Evolutionary conservation across 2,113 vertebrate genomes (phyloP), one percentile per base, ranked within the genome.

Genomic region (Apaloderma vittatum): DNA sequence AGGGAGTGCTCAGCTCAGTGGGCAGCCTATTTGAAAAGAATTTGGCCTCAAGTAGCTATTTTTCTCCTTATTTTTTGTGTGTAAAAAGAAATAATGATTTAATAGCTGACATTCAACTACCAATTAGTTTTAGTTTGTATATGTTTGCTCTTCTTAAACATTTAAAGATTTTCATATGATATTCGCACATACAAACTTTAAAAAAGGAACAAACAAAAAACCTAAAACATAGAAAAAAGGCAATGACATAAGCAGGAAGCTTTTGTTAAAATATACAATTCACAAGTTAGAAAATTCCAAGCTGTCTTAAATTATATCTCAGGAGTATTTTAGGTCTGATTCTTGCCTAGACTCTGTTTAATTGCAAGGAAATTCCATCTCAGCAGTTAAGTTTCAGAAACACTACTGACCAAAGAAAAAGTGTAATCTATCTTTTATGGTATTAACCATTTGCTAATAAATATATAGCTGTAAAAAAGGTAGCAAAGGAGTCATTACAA

Each of bases 361-460:
- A 96, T 89, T 91, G 93, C 37, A 95, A 26, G 57, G 68, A 73
- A 89, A 97, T 26, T 85, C 62, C 75, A 54, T 15, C 76, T 90
- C 37, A 81, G 52, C 15, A 70, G 48, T 70, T 79, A 27, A 27
- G 37, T 68, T 96, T 83, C 86, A 75, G 62, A 96, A 96, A 77
- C 15, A 83, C 22, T 82, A 74, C 3, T 88, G 70, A 94, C 29
- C 51, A 87, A 92, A 93, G 51, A 59, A 67, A 55, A 96, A 94
- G 51, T 7, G 1, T 37, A 45, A 89, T 94, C 71, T 93, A 83
- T 94, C 46, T 93, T 94, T 74, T 77, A 63, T 88, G 68, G 79
- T 43, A 59, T 11, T 18, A 96, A 85, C 14, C 10, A 91, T 65
- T 90, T 93, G 84, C 27, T 79, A 61, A 54, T 87, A 95, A 86